phyloP scores from a whole-genome alignment of 2,888 invertebrate genomes.

The Andrena hattorfiana region DNA sequence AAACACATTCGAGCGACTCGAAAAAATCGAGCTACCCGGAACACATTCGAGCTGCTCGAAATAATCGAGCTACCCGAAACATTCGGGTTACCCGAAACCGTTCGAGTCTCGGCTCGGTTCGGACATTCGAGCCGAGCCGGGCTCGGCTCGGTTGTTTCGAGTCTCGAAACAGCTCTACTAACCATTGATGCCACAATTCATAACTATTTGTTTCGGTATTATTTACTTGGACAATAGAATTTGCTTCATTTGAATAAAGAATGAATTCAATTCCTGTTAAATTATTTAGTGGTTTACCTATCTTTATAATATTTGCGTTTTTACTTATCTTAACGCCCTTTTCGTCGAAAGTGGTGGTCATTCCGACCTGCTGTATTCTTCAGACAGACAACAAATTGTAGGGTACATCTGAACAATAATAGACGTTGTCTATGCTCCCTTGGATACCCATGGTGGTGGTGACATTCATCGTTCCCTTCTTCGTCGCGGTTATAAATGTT shows the following conservation, averaged over 20 bases:
- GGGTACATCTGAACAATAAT: conserved; percentile 4
- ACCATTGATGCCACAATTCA: conserved; percentile 16
- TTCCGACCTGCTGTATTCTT: conserved; percentile 7
- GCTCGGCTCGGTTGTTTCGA: too few relatives aligned
- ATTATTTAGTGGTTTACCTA: conserved; percentile 18
- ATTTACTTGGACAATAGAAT: background rate
- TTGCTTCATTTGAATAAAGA: background rate
- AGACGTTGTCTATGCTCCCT: background rate
- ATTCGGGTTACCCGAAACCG: too few relatives aligned
- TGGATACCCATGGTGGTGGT: conserved; percentile 11
- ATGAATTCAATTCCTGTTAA: background rate
- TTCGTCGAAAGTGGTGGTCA: conserved; percentile 5
- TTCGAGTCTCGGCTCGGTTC: too few relatives aligned
- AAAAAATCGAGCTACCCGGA: too few relatives aligned
- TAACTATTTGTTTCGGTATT: background rate
- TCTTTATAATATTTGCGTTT: background rate
- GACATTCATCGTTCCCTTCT: background rate
- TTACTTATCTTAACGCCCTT: conserved; percentile 12
- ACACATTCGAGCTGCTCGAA: too few relatives aligned
- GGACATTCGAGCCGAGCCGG: too few relatives aligned
- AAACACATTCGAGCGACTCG: too few relatives aligned
- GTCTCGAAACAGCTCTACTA: too few relatives aligned
- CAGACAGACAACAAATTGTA: conserved; percentile 14
- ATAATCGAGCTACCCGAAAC: too few relatives aligned
- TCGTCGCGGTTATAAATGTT: conserved; percentile 13